Conservation (phyloP, 1,140 invertebrate genomes). For the Cepaea nemoralis region DNA sequence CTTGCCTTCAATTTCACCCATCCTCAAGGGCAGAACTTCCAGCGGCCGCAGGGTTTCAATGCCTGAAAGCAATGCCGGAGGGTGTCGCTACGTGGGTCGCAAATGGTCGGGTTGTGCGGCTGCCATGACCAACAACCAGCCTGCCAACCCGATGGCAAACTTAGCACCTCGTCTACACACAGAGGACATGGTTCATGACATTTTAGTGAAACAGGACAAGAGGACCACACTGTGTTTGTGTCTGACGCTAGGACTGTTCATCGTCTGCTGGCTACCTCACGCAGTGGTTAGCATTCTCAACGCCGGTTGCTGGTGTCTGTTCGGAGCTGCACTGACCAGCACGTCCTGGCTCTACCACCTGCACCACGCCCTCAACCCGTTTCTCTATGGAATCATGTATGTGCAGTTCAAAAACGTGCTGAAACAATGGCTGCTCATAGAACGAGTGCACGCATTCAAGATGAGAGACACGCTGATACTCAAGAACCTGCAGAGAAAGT, state of each 20-base stretch:
- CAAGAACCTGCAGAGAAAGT: slow-evolving; percentile 35
- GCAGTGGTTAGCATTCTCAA: slow-evolving; percentile 26
- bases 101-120: slow-evolving; percentile 37
- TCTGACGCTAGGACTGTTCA: neutral
- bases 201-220: slow-evolving; percentile 37
- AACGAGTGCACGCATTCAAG: slow-evolving; percentile 32
- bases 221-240: slow-evolving; percentile 19
- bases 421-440: slow-evolving; percentile 33
- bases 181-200: slow-evolving; percentile 36
- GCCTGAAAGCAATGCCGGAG: slow-evolving; percentile 30
- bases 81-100: slow-evolving; percentile 35
- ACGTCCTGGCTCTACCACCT: slow-evolving; percentile 22
- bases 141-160: slow-evolving; percentile 23
- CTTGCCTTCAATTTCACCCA: slow-evolving; percentile 26
- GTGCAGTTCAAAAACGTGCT: slow-evolving; percentile 41
- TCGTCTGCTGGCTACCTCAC: slow-evolving; percentile 34
- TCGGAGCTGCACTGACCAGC: neutral
- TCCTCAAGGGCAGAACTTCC: slow-evolving; percentile 35
- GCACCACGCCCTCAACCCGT: slow-evolving; percentile 26
- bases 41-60: slow-evolving; percentile 36
- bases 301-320: slow-evolving; percentile 28
- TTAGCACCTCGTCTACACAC: slow-evolving; percentile 22
- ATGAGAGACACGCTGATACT: slow-evolving; percentile 36
- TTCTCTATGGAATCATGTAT: slow-evolving; percentile 33
- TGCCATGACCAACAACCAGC: neutral